A percentile compares a stretch with the other conserved stretches of the same genome.
These are phyloP conservation scores for Nipponia nippon DNA, from an alignment of 2,113 vertebrate genomes.

Conservation along the genomic window DNA sequence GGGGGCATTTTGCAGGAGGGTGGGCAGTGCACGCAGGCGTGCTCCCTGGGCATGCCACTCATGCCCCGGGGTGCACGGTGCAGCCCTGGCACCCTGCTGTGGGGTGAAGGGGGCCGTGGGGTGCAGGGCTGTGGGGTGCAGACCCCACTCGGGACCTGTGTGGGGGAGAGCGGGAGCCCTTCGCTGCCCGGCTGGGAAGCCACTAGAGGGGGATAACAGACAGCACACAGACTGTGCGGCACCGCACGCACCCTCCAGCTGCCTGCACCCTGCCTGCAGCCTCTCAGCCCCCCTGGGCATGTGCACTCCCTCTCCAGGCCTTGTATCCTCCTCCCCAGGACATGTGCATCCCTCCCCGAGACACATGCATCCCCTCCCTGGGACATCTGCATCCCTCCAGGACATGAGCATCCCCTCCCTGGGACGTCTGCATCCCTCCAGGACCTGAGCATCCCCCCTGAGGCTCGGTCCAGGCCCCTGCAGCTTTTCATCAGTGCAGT, in stretches of 20 bases:
- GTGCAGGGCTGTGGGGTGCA: background rate
- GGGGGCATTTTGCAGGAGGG: background rate
- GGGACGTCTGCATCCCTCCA: background rate
- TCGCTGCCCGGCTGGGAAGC: background rate
- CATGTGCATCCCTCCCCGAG: background rate
- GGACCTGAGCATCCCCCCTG: background rate
- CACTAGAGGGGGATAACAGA: background rate
- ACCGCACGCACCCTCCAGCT: background rate
- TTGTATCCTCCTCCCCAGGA: background rate
- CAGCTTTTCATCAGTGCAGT: background rate
- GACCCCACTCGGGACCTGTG: background rate
- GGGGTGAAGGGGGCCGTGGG: background rate
- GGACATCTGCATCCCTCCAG: background rate
- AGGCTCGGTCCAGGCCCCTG: background rate
- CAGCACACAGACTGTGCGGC: background rate
- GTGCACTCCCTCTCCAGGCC: background rate
- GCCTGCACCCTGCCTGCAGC: background rate
- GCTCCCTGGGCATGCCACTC: background rate
- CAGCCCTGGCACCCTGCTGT: background rate
- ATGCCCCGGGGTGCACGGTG: rapidly evolving
- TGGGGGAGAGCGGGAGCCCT: background rate
- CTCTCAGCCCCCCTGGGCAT: background rate
- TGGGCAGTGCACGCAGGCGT: rapidly evolving
- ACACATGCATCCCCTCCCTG: background rate
- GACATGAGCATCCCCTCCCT: background rate